phyloP scores from a whole-genome alignment of 2,113 vertebrate genomes.

The Centrocercus urophasianus region DNA sequence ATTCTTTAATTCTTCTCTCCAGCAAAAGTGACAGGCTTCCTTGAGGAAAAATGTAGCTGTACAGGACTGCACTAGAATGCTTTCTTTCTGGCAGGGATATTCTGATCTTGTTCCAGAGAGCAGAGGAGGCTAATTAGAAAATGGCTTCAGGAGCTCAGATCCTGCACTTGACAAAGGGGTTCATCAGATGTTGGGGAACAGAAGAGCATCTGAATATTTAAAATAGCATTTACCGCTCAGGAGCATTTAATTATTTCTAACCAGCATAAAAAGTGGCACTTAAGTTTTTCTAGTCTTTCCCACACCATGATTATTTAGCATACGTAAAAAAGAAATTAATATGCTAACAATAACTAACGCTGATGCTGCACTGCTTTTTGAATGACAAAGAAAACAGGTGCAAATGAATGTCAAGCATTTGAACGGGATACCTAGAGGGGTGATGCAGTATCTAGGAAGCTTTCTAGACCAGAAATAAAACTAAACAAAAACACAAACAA shows the following conservation, averaged over 20 bases:
- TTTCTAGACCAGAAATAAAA: background rate
- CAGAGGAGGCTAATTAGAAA: constrained; percentile 46
- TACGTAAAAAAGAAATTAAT: background rate
- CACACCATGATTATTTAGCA: background rate
- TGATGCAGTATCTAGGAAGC: background rate
- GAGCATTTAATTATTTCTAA: background rate
- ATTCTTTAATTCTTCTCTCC: constrained; percentile 43
- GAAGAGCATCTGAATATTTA: constrained; percentile 5
- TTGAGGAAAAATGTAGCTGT: constrained; percentile 18
- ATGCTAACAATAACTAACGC: background rate
- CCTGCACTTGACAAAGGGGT: constrained; percentile 16
- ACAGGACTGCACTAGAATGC: constrained; percentile 21
- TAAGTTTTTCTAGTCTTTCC: background rate
- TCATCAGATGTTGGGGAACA: constrained; percentile 16
- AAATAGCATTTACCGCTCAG: constrained; percentile 6
- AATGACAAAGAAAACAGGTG: background rate
- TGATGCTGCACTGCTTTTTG: background rate
- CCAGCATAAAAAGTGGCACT: background rate
- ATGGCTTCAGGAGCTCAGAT: constrained; percentile 49
- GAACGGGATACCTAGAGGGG: background rate
- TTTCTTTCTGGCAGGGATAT: constrained; percentile 24
- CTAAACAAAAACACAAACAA: background rate
- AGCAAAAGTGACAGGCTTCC: constrained; percentile 12
- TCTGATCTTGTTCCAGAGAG: constrained; percentile 54
- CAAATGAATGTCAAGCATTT: background rate